These are phyloP conservation scores for Dermochelys coriacea DNA, from an alignment of 2,797 vertebrate genomes.

Conservation along the genomic window DNA sequence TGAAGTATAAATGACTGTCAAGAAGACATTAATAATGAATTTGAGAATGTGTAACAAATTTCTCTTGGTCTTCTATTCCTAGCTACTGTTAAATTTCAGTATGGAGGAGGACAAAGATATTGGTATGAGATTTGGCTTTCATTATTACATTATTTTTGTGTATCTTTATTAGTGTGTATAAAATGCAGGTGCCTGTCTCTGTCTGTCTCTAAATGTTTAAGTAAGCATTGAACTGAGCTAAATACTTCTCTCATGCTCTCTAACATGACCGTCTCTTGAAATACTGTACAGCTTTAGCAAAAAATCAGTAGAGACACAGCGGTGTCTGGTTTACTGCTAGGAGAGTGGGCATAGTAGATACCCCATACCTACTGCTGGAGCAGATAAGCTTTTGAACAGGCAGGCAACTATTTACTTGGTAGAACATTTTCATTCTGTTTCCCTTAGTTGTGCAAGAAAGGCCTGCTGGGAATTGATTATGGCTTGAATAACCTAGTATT, in stretches of 20 bases:
- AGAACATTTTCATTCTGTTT: not conserved
- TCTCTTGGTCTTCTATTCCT: fast-evolving
- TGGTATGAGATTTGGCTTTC: fast-evolving
- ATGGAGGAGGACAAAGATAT: fast-evolving
- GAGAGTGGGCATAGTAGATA: not conserved
- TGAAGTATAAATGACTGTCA: fast-evolving
- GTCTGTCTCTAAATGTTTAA: fast-evolving
- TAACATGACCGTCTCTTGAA: not conserved
- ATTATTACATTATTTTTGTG: fast-evolving
- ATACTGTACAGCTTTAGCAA: not conserved
- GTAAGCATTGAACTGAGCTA: no score
- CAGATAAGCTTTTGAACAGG: not conserved
- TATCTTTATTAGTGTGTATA: fast-evolving
- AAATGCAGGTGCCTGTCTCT: fast-evolving
- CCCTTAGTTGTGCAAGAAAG: not conserved
- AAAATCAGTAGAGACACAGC: not conserved
- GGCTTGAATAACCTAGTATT: not conserved
- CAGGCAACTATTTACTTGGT: not conserved
- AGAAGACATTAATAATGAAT: fast-evolving
- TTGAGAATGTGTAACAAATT: fast-evolving
- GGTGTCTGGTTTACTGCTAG: not conserved
- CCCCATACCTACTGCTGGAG: not conserved
- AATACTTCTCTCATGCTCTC: no score
- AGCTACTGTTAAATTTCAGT: fast-evolving
- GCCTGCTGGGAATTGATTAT: not conserved